Conservation (phyloP, 2,797 vertebrate species). For the Hybognathus amarus region DNA sequence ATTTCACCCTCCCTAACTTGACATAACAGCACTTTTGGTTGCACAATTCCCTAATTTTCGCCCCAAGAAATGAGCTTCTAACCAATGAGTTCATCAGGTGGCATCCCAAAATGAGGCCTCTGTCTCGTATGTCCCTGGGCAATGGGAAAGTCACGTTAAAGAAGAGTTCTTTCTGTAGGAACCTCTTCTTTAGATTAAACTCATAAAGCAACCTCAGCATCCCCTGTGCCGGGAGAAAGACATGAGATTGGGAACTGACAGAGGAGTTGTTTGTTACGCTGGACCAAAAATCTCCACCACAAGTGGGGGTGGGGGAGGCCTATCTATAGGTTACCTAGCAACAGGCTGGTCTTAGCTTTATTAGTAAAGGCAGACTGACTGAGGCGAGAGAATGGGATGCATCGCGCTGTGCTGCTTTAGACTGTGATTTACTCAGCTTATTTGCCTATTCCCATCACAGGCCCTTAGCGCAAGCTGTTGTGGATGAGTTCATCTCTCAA, state of each 20-base stretch:
- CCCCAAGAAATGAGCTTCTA: background rate
- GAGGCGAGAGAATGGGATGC: conserved; percentile 41
- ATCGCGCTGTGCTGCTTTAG: conserved; percentile 58
- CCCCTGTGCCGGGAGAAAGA: conserved; percentile 56
- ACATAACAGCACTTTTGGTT: background rate
- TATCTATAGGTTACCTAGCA: conserved; percentile 83
- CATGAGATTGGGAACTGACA: conserved; percentile 56
- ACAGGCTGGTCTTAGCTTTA: conserved; percentile 75
- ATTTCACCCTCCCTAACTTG: conserved; percentile 16
- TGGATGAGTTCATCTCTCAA: conserved; percentile 51
- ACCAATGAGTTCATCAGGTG: background rate
- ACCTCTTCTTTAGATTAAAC: conserved; percentile 70
- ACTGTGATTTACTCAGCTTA: conserved; percentile 67
- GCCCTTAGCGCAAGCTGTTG: conserved; percentile 55
- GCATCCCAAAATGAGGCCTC: conserved; percentile 6
- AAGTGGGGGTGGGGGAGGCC: conserved; percentile 47
- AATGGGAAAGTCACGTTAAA: background rate
- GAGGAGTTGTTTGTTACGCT: conserved; percentile 74
- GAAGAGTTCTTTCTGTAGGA: conserved; percentile 28
- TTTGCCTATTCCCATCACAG: conserved; percentile 64
- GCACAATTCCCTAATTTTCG: background rate
- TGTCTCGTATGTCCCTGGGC: conserved; percentile 30
- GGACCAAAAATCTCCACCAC: conserved; percentile 66
- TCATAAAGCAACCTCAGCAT: conserved; percentile 72
- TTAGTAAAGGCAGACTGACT: conserved; percentile 57